Evolutionary conservation across 2,888 invertebrate genomes (phyloP).

Genomic region (Julus scanicus): DNA sequence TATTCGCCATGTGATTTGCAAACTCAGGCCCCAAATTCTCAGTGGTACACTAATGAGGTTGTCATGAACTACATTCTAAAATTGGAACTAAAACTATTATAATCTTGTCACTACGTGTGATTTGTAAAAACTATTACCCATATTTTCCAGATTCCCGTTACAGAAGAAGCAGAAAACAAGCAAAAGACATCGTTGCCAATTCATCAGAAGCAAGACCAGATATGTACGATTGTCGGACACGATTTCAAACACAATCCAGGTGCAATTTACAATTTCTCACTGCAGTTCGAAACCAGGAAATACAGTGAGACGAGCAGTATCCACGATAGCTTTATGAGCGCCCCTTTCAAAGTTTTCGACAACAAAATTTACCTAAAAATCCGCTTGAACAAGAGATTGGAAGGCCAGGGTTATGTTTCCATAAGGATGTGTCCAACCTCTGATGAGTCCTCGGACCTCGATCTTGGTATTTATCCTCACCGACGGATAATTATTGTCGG

Average conservation of each 20-base stretch:
- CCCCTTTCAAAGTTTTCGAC: background rate
- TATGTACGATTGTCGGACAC: background rate
- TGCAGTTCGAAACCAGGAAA: background rate
- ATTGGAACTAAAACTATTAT: too few relatives aligned
- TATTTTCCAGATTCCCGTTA: background rate
- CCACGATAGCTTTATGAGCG: background rate
- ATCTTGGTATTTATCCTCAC: background rate
- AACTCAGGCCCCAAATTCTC: background rate
- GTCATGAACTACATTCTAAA: background rate
- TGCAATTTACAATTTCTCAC: background rate
- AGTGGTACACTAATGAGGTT: conserved; percentile 11
- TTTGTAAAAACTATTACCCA: background rate
- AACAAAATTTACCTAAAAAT: background rate
- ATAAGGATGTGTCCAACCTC: background rate
- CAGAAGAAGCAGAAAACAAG: background rate
- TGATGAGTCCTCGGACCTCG: background rate
- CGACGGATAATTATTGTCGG: background rate
- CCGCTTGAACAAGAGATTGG: background rate
- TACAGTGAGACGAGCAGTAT: background rate
- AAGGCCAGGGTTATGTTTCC: background rate
- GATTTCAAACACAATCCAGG: background rate
- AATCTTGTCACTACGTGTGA: too few relatives aligned
- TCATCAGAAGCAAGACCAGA: background rate
- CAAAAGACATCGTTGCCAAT: background rate
- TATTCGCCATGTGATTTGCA: background rate